Evolutionary conservation across 2,888 invertebrate species (phyloP), one percentile per base, ranked within the genome.

Genomic region (Troilus luridus): DNA sequence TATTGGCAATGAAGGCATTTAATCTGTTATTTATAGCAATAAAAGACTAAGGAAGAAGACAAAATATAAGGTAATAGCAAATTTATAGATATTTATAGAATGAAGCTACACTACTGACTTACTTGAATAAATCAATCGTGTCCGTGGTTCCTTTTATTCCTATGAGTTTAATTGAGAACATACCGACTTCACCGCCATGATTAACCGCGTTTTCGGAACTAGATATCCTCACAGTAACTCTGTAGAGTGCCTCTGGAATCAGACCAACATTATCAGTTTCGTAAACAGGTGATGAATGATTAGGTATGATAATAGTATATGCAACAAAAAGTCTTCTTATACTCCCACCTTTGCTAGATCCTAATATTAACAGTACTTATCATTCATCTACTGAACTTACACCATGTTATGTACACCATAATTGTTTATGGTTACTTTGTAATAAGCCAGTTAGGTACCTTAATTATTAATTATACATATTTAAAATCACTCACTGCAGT

Each of bases 121-220:
- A 94, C 60, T 94, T 93, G 91, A 96, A 96, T 91, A 97, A 94
- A 89, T 95, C 95, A 93, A 96, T 95, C 93, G 95, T 95, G 19
- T 96, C 96, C 11, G 96, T 95, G 92, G 95, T 95, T 92, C 95
- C 95, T 91, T 95, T 95, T 64, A 95, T 95, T 81, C 96, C 96
- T 90, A 97, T 95, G 60, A 97, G 94, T 0, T 95, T 95, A 21
- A 98, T 94, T 0, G 96, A 95, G 8, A 98, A 95, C 92, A 96
- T 96, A 1, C 98, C 97, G 7, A 97, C 95, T 94, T 98, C 98
- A 0, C 97, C 97, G 0, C 97, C 97, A 93, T 97, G 97, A 8
- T 94, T 94, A 91, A 95, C 94, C 93, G 97, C 97, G 93, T 96
- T 96, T 54, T 96, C 95, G 0, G 96, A 96, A 92, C 96, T 96